These are phyloP conservation scores for Sinodicranocentrus sp. DNA, from an alignment of 2,888 invertebrate species.

Conservation along the genomic window DNA sequence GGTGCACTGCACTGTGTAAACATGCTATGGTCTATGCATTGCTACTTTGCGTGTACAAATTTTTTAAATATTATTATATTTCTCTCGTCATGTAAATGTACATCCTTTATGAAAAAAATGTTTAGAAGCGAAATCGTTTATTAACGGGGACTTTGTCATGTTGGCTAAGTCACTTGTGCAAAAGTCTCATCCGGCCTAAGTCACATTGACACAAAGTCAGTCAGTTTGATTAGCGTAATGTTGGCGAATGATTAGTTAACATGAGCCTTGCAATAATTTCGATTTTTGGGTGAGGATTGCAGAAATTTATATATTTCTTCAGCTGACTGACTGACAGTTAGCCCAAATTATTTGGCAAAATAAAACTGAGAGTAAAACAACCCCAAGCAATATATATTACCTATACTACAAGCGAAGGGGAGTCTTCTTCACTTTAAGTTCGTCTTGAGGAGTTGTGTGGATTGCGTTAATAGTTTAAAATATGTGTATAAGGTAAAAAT, in stretches of 20 bases:
- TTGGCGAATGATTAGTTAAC: conserved; percentile 6
- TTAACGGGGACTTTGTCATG: conserved; percentile 4
- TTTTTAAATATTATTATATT: no score
- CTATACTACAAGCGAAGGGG: neutral
- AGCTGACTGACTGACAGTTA: conserved; percentile 6
- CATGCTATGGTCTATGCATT: no score
- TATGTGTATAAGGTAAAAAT: no score
- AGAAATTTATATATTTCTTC: no score
- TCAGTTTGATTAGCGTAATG: neutral
- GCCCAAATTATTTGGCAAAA: conserved; percentile 36
- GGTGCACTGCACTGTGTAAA: neutral
- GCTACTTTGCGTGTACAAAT: no score
- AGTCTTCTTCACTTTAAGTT: conserved; percentile 2
- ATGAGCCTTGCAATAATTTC: no score
- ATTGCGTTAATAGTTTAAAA: no score
- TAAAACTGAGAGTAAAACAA: conserved; percentile 42
- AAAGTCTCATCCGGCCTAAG: conserved; percentile 20
- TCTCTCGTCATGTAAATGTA: no score
- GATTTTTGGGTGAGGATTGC: no score
- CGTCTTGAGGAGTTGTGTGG: no score
- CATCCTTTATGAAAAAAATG: neutral
- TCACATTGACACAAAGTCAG: neutral
- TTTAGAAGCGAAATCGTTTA: neutral
- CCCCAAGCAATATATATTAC: no score
- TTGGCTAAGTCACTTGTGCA: conserved; percentile 12